A percentile compares a stretch with the other conserved stretches of the same genome.
phyloP scores from a whole-genome alignment of 2,888 invertebrate species.

The Eutolmus rufibarbis region DNA sequence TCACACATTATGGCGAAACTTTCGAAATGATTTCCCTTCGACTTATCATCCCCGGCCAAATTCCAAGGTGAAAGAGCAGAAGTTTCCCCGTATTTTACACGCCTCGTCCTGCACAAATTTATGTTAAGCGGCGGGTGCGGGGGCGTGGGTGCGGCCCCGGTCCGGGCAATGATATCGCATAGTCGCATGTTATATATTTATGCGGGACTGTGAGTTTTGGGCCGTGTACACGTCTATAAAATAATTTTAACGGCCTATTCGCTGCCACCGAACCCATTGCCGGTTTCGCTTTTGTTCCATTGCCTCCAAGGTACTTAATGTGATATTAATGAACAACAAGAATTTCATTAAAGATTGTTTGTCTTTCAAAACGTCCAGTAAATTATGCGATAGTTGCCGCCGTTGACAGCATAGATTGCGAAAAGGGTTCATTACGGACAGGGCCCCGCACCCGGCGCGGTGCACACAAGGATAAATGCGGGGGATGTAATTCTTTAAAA shows the following conservation, averaged over 20 bases:
- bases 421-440: constrained; percentile 39
- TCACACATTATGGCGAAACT: constrained; percentile 31
- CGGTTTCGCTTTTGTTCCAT: neutral
- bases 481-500: constrained; percentile 7
- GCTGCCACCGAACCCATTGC: constrained; percentile 8
- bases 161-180: neutral
- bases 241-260: constrained; percentile 41
- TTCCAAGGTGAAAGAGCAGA: constrained; percentile 19
- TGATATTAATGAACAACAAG: constrained; percentile 74
- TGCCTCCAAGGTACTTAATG: constrained; percentile 62
- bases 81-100: constrained; percentile 8
- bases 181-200: constrained; percentile 33
- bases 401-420: constrained; percentile 53
- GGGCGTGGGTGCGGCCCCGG: neutral
- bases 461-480: neutral
- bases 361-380: constrained; percentile 70
- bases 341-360: constrained; percentile 73
- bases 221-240: constrained; percentile 38
- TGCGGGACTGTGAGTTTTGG: neutral
- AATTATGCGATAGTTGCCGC: constrained; percentile 62
- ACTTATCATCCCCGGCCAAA: neutral
- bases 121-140: neutral
- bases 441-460: neutral
- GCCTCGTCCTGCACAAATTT: neutral
- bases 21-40: constrained; percentile 27